Percentiles rank a stretch among this genome's conserved stretches.
phyloP scores from a whole-genome alignment of 1,140 invertebrate genomes.

The Drosophila bocqueti region DNA sequence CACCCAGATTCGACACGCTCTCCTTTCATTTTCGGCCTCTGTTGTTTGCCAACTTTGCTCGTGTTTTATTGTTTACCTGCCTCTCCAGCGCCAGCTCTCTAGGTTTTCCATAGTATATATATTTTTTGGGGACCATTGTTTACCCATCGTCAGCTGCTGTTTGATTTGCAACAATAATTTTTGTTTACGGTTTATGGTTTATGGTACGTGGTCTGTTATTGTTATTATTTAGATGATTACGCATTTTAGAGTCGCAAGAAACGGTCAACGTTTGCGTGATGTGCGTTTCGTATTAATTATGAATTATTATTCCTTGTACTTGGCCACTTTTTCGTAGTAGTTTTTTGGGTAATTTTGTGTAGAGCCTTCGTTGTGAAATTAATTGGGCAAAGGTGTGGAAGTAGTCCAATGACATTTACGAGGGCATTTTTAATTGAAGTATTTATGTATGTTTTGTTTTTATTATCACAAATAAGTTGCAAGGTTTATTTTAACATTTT shows the following conservation, averaged over 20 bases:
- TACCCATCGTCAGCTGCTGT: constrained; percentile 61
- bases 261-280: constrained; percentile 57
- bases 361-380: constrained; percentile 42
- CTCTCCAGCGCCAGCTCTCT: constrained; percentile 28
- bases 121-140: constrained; percentile 35
- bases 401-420: constrained; percentile 31
- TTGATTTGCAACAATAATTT: constrained; percentile 67
- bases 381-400: constrained; percentile 27
- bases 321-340: constrained; percentile 2
- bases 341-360: constrained; percentile 23
- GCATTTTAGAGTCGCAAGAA: constrained; percentile 51
- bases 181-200: constrained; percentile 54
- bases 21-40: constrained; percentile 28
- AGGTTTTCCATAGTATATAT: neutral
- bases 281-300: constrained; percentile 66
- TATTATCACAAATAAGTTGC: neutral
- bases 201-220: constrained; percentile 54
- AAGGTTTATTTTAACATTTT: neutral
- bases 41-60: constrained; percentile 38
- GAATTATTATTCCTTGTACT: constrained; percentile 48
- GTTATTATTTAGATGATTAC: constrained; percentile 69
- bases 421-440: constrained; percentile 36
- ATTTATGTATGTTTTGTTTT: constrained; percentile 3
- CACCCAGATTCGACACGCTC: constrained; percentile 46
- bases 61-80: constrained; percentile 34